A percentile compares a stretch with the other conserved stretches of the same genome.
Evolutionary conservation across 2,888 invertebrate species (phyloP).

Genomic region (Dendrolimus pini): DNA sequence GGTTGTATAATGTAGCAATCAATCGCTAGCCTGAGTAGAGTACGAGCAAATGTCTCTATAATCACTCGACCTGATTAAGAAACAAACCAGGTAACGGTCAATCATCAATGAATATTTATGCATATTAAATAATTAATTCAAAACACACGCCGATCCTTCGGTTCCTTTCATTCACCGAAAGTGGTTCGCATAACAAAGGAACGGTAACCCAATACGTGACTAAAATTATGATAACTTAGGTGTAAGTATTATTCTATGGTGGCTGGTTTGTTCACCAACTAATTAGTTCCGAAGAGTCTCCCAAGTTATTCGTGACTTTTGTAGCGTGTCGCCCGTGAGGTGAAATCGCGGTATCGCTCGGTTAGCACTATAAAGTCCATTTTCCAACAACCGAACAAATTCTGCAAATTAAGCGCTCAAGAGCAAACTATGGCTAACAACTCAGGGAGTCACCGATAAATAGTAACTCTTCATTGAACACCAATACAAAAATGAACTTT

Average conservation of each 20-base stretch:
- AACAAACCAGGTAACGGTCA: conserved; percentile 27
- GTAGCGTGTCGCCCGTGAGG: conserved; percentile 26
- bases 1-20: background rate
- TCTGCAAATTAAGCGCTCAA: conserved; percentile 15
- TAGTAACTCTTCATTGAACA: too few species aligned
- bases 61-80: conserved; percentile 11
- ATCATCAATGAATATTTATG: conserved; percentile 35
- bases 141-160: conserved; percentile 55
- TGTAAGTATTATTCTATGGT: conserved; percentile 54
- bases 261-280: conserved; percentile 53
- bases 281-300: conserved; percentile 52
- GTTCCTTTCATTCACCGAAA: conserved; percentile 67
- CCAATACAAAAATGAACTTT: too few species aligned
- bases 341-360: conserved; percentile 47
- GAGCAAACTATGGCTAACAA: conserved; percentile 10
- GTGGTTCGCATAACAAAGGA: conserved; percentile 73
- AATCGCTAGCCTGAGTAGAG: background rate
- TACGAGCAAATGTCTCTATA: background rate
- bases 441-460: background rate
- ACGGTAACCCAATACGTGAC: conserved; percentile 72
- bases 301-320: conserved; percentile 39
- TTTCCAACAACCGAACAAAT: conserved; percentile 8
- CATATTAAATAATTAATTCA: conserved; percentile 69
- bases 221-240: conserved; percentile 65
- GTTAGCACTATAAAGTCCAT: conserved; percentile 11